phyloP scores from a whole-genome alignment of 2,113 vertebrate species.

The Piprites chloris region DNA sequence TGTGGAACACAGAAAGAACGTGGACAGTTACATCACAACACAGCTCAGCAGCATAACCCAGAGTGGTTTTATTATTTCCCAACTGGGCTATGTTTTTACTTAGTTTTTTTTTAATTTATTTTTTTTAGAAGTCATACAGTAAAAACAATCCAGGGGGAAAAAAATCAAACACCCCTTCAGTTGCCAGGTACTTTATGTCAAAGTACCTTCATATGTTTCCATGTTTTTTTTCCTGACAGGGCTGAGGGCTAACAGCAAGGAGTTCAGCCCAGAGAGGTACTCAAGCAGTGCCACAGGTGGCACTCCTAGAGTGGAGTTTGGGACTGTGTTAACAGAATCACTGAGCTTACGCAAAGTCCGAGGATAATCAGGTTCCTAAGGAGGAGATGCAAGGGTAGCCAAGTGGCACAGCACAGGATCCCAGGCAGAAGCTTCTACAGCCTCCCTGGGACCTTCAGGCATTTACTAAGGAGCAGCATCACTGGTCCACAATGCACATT shows the following conservation, averaged over 20 bases:
- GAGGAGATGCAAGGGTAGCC: neutral
- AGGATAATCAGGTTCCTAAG: neutral
- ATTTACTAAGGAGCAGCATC: neutral
- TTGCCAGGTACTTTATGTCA: neutral
- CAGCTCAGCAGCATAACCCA: neutral
- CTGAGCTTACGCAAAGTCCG: neutral
- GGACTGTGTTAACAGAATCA: rapidly evolving
- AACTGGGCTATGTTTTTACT: neutral
- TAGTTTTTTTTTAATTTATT: neutral
- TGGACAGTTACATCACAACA: neutral
- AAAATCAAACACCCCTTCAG: neutral
- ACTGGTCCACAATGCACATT: neutral
- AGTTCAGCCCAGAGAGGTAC: neutral
- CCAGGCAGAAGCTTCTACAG: neutral
- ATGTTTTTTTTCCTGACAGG: neutral
- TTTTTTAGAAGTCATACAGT: neutral
- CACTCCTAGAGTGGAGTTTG: rapidly evolving
- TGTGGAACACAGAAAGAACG: neutral
- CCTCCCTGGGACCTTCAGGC: neutral
- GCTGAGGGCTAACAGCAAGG: neutral
- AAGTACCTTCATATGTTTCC: neutral
- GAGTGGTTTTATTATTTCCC: neutral
- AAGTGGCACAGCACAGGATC: neutral
- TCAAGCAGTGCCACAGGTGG: neutral
- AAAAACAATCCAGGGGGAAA: neutral